Evolutionary conservation across 2,797 vertebrate species (phyloP), one percentile per base, ranked within the genome.

Genomic region (Anguilla marmorata): DNA sequence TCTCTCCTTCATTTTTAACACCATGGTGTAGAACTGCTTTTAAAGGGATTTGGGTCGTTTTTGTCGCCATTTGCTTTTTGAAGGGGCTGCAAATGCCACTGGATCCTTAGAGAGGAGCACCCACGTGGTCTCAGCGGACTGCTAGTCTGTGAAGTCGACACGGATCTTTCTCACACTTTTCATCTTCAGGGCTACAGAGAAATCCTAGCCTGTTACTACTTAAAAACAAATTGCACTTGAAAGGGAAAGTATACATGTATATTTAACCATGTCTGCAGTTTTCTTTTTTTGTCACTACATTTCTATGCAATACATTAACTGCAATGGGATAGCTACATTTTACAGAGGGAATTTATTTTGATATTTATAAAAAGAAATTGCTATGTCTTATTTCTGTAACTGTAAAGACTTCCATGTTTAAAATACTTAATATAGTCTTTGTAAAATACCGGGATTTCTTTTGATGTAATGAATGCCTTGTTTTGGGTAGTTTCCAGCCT

Each of bases 271-370:
- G 89, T 87, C 56, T 72, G 76, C 45, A 85, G 80, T 88, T 41
- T 86, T 88, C 79, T 83, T 88, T 48, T 74, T 85, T 90, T 93
- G 90, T 97, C 96, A 97, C 96, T 97, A 97, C 96, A 97, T 97
- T 97, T 98, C 97, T 99, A 98, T 98, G 98, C 97, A 98, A 96
- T 92, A 92, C 93, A 93, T 92, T 93, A 92, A 95, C 93, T 94
- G 93, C 93, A 93, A 93, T 93, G 91, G 95, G 94, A 94, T 94
- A 93, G 95, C 94, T 94, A 50, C 90, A 69, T 96, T 97, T 96
- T 96, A 95, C 96, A 96, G 95, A 96, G 92, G 93, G 86, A 91
- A 96, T 97, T 95, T 97, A 97, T 97, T 97, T 97, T 97, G 95
- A 88, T 99, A 98, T 99, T 99, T 98, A 98, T 97, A 95, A 95